Conservation (phyloP, 2,888 invertebrate species). For the Allygus modestus region DNA sequence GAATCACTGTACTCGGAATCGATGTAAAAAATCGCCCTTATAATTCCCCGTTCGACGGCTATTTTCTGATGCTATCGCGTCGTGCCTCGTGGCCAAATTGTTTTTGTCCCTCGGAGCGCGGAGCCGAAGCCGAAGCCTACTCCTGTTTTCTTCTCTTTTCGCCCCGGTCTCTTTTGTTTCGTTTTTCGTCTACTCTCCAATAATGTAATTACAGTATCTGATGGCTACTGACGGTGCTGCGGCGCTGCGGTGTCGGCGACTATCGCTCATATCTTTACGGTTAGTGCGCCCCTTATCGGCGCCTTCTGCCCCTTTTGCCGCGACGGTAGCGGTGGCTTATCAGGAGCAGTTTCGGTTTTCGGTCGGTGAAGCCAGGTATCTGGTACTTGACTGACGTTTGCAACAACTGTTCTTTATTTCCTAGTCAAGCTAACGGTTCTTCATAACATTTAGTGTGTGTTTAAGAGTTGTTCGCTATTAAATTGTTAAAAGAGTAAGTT, state of each 20-base stretch:
- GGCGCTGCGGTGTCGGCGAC: not conserved
- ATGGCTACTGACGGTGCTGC: constrained; percentile 37
- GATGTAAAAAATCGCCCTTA: constrained; percentile 63
- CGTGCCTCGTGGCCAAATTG: constrained; percentile 62
- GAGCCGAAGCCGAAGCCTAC: not conserved
- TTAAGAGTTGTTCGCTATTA: too few species aligned
- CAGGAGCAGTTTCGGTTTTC: not conserved
- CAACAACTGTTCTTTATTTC: too few species aligned
- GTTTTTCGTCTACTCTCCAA: constrained; percentile 51
- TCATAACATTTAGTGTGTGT: too few species aligned
- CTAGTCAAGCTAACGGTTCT: too few species aligned
- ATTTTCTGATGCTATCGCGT: constrained; percentile 59
- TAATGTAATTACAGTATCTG: constrained; percentile 53
- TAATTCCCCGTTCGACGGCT: constrained; percentile 58
- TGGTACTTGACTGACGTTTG: too few species aligned
- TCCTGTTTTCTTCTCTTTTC: constrained; percentile 67
- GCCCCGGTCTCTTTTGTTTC: constrained; percentile 64
- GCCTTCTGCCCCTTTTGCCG: not conserved
- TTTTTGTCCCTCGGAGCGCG: constrained; percentile 43
- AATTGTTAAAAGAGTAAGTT: too few species aligned
- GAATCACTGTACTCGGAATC: constrained; percentile 59
- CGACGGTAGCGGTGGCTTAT: constrained; percentile 27
- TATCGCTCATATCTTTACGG: constrained; percentile 35
- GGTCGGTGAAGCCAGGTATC: too few species aligned
- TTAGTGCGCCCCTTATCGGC: not conserved